Conservation (phyloP, 1,140 invertebrate genomes). For the Drosophila jambulina region DNA sequence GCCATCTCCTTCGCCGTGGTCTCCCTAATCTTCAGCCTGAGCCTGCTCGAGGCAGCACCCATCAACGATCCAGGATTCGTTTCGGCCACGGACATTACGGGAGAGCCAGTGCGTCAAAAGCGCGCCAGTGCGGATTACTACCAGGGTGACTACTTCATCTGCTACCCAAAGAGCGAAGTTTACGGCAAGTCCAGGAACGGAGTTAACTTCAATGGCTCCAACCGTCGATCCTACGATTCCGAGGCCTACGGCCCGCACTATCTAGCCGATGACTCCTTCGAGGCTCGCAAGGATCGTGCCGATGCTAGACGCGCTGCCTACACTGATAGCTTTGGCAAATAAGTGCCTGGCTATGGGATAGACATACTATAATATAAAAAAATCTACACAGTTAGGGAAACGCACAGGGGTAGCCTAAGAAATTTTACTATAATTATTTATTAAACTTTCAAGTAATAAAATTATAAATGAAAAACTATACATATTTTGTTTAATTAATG, state of each 20-base stretch:
- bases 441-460: conserved; percentile 23
- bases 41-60: conserved; percentile 36
- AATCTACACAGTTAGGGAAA: conserved; percentile 11
- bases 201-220: not conserved
- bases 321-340: conserved; percentile 65
- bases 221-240: conserved; percentile 56
- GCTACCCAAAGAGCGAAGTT: conserved; percentile 70
- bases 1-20: conserved; percentile 26
- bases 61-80: conserved; percentile 33
- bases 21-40: conserved; percentile 25
- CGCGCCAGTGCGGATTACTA: conserved; percentile 55
- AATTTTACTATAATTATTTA: conserved; percentile 37
- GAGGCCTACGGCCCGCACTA: conserved; percentile 9
- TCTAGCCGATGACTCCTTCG: conserved; percentile 45
- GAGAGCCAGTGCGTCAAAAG: conserved; percentile 57
- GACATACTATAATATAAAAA: not conserved
- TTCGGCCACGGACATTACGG: conserved; percentile 57
- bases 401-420: conserved; percentile 45
- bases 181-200: conserved; percentile 40
- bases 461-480: not conserved
- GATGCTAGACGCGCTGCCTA: conserved; percentile 62
- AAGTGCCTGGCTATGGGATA: not conserved
- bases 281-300: conserved; percentile 48
- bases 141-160: conserved; percentile 61
- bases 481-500: not conserved